Evolutionary conservation across 2,888 invertebrate species (phyloP).

Genomic region (Rhodophaea formosa): DNA sequence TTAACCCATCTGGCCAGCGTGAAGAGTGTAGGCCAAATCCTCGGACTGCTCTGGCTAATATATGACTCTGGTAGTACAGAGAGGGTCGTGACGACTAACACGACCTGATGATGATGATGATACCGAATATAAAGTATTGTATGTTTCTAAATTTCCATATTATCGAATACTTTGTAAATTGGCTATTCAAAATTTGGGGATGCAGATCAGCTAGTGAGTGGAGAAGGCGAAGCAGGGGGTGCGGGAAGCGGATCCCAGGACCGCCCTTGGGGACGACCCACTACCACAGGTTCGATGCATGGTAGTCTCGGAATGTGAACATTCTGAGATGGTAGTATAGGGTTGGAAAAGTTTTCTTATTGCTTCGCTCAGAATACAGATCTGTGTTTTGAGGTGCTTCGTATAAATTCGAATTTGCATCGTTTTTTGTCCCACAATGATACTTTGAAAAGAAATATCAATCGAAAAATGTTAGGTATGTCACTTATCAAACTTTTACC

Average conservation of each 20-base stretch:
- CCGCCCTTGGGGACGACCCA: constrained; percentile 63
- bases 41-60: too few species aligned
- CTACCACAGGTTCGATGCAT: constrained; percentile 76
- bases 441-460: too few species aligned
- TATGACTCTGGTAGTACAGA: too few species aligned
- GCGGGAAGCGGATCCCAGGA: constrained; percentile 58
- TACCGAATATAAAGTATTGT: too few species aligned
- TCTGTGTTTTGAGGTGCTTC: too few species aligned
- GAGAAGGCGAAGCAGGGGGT: constrained; percentile 61
- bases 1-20: too few species aligned
- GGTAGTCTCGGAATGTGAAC: constrained; percentile 35
- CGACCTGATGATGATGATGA: too few species aligned
- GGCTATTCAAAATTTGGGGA: constrained; percentile 37
- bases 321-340: background rate
- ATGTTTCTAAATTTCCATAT: background rate
- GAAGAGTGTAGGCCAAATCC: too few species aligned
- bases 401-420: background rate
- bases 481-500: too few species aligned
- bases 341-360: background rate
- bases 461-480: too few species aligned
- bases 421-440: background rate
- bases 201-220: constrained; percentile 75
- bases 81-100: too few species aligned
- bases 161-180: background rate
- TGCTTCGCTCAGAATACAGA: too few species aligned